phyloP scores from a whole-genome alignment of 2,888 invertebrate species.

The Heliconius ethilla region DNA sequence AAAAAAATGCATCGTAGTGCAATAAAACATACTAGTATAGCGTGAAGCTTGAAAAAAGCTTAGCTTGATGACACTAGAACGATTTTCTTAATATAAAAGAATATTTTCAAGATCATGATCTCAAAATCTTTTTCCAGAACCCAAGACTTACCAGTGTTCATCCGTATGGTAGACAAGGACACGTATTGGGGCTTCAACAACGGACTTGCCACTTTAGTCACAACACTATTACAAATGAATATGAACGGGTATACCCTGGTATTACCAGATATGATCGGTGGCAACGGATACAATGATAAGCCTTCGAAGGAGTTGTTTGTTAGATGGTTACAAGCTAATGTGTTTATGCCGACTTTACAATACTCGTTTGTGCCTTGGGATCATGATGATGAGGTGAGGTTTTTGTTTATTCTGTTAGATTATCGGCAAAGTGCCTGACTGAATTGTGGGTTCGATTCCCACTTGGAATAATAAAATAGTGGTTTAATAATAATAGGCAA shows the following conservation, averaged over 20 bases:
- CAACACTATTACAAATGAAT: slow-evolving; percentile 85
- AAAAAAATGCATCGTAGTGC: too few relatives aligned
- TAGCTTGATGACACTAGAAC: too few relatives aligned
- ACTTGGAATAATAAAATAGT: background rate
- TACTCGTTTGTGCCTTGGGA: slow-evolving; percentile 92
- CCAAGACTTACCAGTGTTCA: slow-evolving; percentile 86
- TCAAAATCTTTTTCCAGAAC: slow-evolving; percentile 64
- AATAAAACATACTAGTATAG: too few relatives aligned
- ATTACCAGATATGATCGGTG: slow-evolving; percentile 90
- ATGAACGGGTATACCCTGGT: slow-evolving; percentile 87
- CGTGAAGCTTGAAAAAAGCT: too few relatives aligned
- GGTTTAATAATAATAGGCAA: too few relatives aligned
- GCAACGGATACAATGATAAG: slow-evolving; percentile 83
- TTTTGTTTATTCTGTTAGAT: background rate
- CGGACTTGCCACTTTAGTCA: slow-evolving; percentile 87
- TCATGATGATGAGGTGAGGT: slow-evolving; percentile 81
- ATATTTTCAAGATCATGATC: too few relatives aligned
- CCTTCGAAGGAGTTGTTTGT: slow-evolving; percentile 85
- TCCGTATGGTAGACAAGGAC: slow-evolving; percentile 91
- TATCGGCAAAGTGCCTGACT: background rate
- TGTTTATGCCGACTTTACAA: slow-evolving; percentile 90
- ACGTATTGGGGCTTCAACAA: slow-evolving; percentile 86
- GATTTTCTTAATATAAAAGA: too few relatives aligned
- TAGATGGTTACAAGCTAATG: slow-evolving; percentile 89
- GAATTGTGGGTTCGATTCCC: background rate